Base-by-base conservation (phyloP, 2,113 vertebrate species). In the Dicaeum eximium region DNA sequence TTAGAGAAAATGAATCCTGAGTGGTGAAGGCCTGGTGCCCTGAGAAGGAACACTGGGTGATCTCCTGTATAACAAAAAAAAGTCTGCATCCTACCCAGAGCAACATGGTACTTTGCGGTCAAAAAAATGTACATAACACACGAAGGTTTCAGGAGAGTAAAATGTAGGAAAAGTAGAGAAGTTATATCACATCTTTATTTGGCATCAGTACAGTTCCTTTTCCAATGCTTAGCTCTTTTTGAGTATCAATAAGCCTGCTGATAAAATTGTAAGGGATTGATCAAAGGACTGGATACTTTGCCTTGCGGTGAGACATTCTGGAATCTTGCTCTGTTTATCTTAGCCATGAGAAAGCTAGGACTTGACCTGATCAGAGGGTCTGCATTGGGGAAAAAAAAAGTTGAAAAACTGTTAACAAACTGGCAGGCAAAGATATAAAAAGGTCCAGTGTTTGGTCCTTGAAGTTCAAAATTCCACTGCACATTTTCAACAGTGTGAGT, bases 271-370 rank as follows among this genome's bases (percentile, higher is more conserved):
- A 70, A 77, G 42, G 33, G 67, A 66, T 40, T 93, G 92, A 95
- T 95, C 88, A 95, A 93, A 96, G 82, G 44, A 62, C 75, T 97
- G 82, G 47, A 80, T 90, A 33, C 64, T 96, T 88, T 72, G 86
- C 56, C 42, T 95, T 95, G 96, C 0, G 90, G 95, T 94, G 86
- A 96, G 96, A 97, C 96, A 62, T 95, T 94, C 79, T 94, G 92
- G 92, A 94, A 95, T 97, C 88, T 73, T 88, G 38, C 54, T 93
- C 35, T 94, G 94, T 96, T 97, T 96, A 74, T 94, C 75, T 95
- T 97, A 88, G 82, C 88, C 92, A 56, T 74, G 75, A 92, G 83
- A 73, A 94, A 45, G 38, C 37, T 90, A 70, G 66, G 60, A 35
- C 80, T 93, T 93, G 95, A 94, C 82, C 86, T 90, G 88, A 96